Evolutionary conservation across 2,797 vertebrate species (phyloP), one percentile per base, ranked within the genome.

Genomic region (Polyboroides typus): DNA sequence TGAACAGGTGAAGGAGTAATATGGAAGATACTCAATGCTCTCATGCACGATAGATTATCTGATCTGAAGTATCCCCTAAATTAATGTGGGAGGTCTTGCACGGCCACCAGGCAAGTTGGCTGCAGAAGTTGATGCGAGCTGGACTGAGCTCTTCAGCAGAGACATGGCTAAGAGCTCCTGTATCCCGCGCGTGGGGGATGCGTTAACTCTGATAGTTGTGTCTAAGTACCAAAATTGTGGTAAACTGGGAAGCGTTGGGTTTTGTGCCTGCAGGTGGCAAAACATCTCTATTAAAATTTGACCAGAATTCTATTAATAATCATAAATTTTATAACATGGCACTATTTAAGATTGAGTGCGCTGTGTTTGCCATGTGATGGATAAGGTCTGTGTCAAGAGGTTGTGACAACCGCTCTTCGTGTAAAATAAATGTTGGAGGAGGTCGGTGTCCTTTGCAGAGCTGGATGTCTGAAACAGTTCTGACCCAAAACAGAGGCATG

Each of bases 341-440:
- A 11, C 25, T 67, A 3, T 15, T 64, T 33, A 31, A 29, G 56
- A 26, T 11, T 15, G 33, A 1, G 7, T 4, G 26, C 4, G 1
- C 16, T 20, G 40, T 23, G 59, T 23, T 44, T 58, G 27, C 44
- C 18, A 0, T 15, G 50, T 21, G 38, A 21, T 18, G 16, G 70
- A 6, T 34, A 29, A 40, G 16, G 36, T 29, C 38, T 25, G 23
- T 11, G 38, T 44, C 33, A n/a, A 29, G 78, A 21, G 17, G 23
- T 22, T 26, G 44, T 38, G 38, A 17, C n/a, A 34, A 40, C 25
- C 0, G 1, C 16, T 66, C 9, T 50, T 27, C 7, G 1, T 18
- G 11, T 34, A 25, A 21, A 40, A 45, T 19, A 22, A 33, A 40
- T 6, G 21, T 34, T 0, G 2, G 60, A 60, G 47, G 27, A 52